Evolutionary conservation across 2,888 invertebrate species (phyloP).

Genomic region (Ditula angustiorana): DNA sequence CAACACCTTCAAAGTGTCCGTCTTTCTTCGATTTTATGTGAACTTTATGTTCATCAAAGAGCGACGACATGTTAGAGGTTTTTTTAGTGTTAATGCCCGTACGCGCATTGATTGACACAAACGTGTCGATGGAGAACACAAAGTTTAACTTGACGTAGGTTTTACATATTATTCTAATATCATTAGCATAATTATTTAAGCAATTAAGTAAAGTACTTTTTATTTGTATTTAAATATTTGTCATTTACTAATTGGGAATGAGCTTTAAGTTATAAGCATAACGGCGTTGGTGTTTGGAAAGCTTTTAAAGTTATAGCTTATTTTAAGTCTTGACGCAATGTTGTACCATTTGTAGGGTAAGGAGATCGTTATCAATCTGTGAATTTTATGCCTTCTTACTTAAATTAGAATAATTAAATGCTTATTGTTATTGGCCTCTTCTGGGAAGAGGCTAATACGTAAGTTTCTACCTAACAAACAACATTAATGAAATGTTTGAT

Average conservation of each 20-base stretch:
- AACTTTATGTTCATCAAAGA: constrained; percentile 7
- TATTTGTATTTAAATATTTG: constrained; percentile 26
- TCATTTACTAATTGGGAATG: constrained; percentile 17
- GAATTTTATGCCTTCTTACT: constrained; percentile 12
- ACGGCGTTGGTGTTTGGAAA: neutral
- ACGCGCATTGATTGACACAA: constrained; percentile 25
- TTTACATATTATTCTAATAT: constrained; percentile 30
- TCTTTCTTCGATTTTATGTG: neutral
- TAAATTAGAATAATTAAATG: neutral
- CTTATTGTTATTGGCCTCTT: neutral
- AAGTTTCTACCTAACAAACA: too few relatives aligned
- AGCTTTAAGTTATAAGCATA: constrained; percentile 15
- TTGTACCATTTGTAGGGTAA: constrained; percentile 6
- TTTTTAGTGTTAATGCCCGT: neutral
- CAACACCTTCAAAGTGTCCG: neutral
- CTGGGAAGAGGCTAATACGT: too few relatives aligned
- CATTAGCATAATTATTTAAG: constrained; percentile 31
- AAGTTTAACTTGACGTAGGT: constrained; percentile 3
- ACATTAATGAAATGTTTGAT: too few relatives aligned
- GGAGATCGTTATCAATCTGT: constrained; percentile 15
- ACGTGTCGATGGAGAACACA: constrained; percentile 16
- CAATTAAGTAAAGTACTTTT: constrained; percentile 17
- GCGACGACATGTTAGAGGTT: neutral
- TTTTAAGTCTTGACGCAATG: constrained; percentile 1
- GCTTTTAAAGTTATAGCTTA: constrained; percentile 20